Percentiles rank a stretch among this genome's conserved stretches.
These are phyloP conservation scores for Recurvirostra avosetta DNA, from an alignment of 2,113 vertebrate genomes.

Conservation along the genomic window DNA sequence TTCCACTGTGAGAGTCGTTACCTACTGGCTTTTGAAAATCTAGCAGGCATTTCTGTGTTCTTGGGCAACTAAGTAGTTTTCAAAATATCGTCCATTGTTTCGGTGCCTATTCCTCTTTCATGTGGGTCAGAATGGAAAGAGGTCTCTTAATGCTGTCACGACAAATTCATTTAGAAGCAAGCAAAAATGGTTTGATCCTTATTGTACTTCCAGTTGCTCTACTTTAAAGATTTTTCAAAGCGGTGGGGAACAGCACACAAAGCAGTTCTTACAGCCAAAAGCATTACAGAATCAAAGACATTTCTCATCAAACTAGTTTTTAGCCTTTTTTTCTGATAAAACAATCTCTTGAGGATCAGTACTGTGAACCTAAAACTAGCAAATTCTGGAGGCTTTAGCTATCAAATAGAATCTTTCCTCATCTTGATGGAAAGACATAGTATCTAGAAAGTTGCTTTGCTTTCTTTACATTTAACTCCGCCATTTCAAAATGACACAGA, in stretches of 20 bases:
- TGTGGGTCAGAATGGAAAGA: not conserved
- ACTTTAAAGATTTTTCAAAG: not conserved
- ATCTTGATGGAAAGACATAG: not conserved
- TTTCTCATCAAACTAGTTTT: not conserved
- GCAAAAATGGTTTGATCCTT: not conserved
- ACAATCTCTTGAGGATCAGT: not conserved
- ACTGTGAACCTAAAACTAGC: not conserved
- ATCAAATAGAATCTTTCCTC: not conserved
- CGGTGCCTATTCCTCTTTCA: not conserved
- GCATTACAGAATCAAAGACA: not conserved
- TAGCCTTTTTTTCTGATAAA: not conserved
- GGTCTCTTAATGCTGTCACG: not conserved
- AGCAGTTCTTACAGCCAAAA: not conserved
- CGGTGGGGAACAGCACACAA: not conserved
- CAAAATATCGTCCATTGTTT: not conserved
- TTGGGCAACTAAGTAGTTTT: not conserved
- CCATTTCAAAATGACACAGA: not conserved
- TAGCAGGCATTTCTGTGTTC: not conserved
- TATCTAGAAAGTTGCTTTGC: not conserved
- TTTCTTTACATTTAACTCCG: not conserved
- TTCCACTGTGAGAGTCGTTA: not conserved
- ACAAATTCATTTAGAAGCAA: not conserved
- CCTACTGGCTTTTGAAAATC: slow-evolving; percentile 11
- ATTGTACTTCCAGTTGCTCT: not conserved
- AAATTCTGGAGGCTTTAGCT: not conserved